A percentile compares a stretch with the other conserved stretches of the same genome.
Conservation (phyloP, 2,797 vertebrate species). For the Premnoplex brunnescens region DNA sequence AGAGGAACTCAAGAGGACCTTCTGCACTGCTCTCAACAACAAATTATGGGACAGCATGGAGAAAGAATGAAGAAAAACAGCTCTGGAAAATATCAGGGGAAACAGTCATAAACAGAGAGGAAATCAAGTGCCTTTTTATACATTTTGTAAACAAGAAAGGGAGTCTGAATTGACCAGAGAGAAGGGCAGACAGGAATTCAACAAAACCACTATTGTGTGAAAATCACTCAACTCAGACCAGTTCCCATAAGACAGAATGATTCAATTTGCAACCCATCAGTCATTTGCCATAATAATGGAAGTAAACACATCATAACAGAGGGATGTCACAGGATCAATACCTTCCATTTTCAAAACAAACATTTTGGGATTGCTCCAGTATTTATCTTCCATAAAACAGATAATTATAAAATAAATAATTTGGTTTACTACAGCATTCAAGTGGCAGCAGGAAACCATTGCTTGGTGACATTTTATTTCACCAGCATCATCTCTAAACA, state of each 20-base stretch:
- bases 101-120: background rate
- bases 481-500: background rate
- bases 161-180: background rate
- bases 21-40: background rate
- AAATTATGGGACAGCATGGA: background rate
- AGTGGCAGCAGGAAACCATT: background rate
- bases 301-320: background rate
- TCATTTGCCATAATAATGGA: background rate
- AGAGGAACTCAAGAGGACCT: background rate
- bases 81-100: background rate
- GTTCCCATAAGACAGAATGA: background rate
- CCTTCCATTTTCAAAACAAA: conserved; percentile 28
- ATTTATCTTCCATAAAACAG: conserved; percentile 44
- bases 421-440: conserved; percentile 8
- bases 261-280: conserved; percentile 19
- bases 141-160: background rate
- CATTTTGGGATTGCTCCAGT: background rate
- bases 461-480: conserved; percentile 26
- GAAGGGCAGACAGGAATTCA: background rate
- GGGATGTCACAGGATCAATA: background rate
- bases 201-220: background rate
- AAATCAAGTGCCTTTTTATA: background rate
- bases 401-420: conserved; percentile 51
- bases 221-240: background rate
- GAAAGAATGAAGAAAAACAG: background rate